Evolutionary conservation across 2,113 vertebrate genomes (phyloP), one percentile per base, ranked within the genome.

Genomic region (Cynopterus brachyotis): DNA sequence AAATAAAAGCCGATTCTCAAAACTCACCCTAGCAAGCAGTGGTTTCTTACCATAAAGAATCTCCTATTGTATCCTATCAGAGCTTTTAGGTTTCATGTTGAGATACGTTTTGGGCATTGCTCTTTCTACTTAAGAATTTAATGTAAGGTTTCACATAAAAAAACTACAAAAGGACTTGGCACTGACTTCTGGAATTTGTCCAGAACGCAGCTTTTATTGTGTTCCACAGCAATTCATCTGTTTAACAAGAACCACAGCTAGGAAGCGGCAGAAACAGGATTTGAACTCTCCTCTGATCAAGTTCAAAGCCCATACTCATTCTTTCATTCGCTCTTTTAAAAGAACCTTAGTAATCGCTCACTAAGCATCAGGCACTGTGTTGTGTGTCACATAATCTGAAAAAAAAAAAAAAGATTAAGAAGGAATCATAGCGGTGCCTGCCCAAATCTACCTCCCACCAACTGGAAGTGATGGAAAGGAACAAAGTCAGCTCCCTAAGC

Each of bases 1-100:
- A 62, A 85, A 93, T 32, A 93, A 93, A 96, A 95, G 24, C 60
- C 91, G 86, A 78, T 93, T 96, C 88, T 91, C 53, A 72, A 82
- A 95, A 79, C 62, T 17, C 55, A 42, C 64, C 81, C 75, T 60
- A 22, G 82, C 22, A 50, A 89, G 70, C 47, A 67, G 62, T 64
- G 32, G 24, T 86, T 94, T 45, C 75, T 6, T 53, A 81, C 88
- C 15, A 15, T 66, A n/a, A 84, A 64, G 45, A 50, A 59, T 45
- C 75, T 67, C 76, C 83, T 35, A n/a, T 3, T 45, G 17, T 53
- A 35, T 84, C 76, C 59, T 22, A 59, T 13, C n/a, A 35, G 15
- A 28, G 37, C 45, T 70, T 81, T 70, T 73, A 85, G 92, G 73
- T 45, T 91, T 95, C 82, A 72, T 53, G 81, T 88, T 83, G 91